Percentiles rank a stretch among this genome's conserved stretches.
phyloP scores from a whole-genome alignment of 1,140 invertebrate species.

The Caenorhabditis briggsae region DNA sequence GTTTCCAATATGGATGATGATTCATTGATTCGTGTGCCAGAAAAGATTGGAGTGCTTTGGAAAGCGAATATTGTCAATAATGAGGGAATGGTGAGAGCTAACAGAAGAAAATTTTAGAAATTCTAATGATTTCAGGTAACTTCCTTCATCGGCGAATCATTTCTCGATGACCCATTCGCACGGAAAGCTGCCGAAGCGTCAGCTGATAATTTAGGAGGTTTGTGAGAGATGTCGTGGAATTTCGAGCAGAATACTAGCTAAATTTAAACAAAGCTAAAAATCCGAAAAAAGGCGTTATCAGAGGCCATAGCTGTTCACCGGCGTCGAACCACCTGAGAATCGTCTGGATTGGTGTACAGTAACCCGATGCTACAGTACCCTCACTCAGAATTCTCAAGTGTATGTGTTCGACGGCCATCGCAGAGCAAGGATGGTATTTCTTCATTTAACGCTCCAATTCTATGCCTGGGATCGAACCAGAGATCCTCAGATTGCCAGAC shows the following conservation, averaged over 20 bases:
- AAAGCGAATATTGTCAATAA: conserved; percentile 54
- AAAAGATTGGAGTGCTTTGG: conserved; percentile 38
- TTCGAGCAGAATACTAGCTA: too few species aligned
- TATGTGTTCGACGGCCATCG: background rate
- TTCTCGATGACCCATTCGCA: conserved; percentile 39
- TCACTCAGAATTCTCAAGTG: background rate
- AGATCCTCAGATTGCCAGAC: too few species aligned
- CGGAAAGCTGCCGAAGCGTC: background rate
- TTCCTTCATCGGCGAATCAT: conserved; percentile 44
- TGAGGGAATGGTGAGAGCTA: conserved; percentile 29
- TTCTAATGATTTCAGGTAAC: background rate
- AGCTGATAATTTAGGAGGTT: background rate
- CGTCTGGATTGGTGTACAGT: background rate
- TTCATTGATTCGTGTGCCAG: background rate
- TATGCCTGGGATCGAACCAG: background rate
- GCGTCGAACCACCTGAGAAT: too few species aligned
- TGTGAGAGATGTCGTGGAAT: background rate
- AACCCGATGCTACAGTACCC: background rate
- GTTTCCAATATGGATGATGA: background rate
- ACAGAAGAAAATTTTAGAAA: background rate
- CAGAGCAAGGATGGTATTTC: background rate
- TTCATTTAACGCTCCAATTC: background rate
- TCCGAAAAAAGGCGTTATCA: too few species aligned
- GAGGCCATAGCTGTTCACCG: too few species aligned
- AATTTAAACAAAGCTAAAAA: too few species aligned